Evolutionary conservation across 1,140 invertebrate genomes (phyloP), one percentile per base, ranked within the genome.

Genomic region (Metopolophium dirhodum): DNA sequence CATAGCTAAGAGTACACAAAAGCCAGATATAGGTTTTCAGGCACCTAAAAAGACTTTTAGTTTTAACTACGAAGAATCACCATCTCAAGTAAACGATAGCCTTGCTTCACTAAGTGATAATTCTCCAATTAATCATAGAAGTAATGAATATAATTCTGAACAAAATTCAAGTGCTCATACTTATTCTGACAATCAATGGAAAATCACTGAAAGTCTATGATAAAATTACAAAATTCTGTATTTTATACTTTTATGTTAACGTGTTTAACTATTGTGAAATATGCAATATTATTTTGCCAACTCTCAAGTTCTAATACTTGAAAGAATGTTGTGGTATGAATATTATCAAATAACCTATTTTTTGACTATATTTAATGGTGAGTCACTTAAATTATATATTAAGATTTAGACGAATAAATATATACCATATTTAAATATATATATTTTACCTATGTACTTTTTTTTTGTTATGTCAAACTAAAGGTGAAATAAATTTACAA

Each of bases 11-110:
- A 93, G 45, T 77, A 93, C 93, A 47, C 61, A 47, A 41, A 61
- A 90, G 30, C 89, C 93, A 41, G 61, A 94, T n/a, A 90, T 86
- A 77, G 90, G 93, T 47, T 94, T 94, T 57, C 94, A 94, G 83
- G 91, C 94, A 30, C 94, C 94, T 47, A 94, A 85, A 47, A 90
- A 94, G 57, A 94, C 94, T 51, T 94, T 93, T 45, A 94, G 94
- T 45, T 94, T 94, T 83, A 88, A 94, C 91, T 93, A 93, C 20
- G 91, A 93, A 93, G 91, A 93, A 85, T 93, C 85, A 2, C 93
- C 85, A 30, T 47, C 93, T 23, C 86, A 89, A 89, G 54, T 88
- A 18, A 93, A 93, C 30, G 85, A 93, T 47, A 89, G 85, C 30
- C 54, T 93, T 20, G 18, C 49, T 77, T 89, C 85, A 30, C 22